These are phyloP conservation scores for Tribolium castaneum DNA, from an alignment of 1,140 invertebrate genomes.

Conservation along the genomic window DNA sequence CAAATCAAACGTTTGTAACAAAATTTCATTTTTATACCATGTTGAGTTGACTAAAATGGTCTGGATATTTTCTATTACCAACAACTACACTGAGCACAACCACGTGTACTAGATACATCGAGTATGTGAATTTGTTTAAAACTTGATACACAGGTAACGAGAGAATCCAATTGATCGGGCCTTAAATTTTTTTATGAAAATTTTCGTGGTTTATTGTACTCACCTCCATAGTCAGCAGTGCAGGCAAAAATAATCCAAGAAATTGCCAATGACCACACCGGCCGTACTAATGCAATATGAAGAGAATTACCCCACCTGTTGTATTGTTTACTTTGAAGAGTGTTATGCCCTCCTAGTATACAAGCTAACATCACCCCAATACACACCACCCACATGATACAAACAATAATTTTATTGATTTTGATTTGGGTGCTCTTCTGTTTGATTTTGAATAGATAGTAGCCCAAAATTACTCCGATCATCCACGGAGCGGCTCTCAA, in stretches of 20 bases:
- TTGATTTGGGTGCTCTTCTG: neutral
- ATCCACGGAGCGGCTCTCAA: constrained; percentile 68
- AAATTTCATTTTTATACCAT: constrained; percentile 31
- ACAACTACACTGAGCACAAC: constrained; percentile 47
- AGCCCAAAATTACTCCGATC: constrained; percentile 70
- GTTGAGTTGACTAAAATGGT: constrained; percentile 50
- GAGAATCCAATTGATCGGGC: constrained; percentile 47
- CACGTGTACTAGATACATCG: constrained; percentile 52
- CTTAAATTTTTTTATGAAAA: constrained; percentile 40
- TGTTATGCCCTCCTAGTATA: constrained; percentile 52
- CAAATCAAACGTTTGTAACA: too few species aligned
- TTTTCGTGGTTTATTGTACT: neutral
- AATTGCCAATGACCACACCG: constrained; percentile 71
- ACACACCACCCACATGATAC: constrained; percentile 18
- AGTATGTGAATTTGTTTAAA: constrained; percentile 51
- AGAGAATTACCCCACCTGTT: constrained; percentile 66
- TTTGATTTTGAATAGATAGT: constrained; percentile 53
- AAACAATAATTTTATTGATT: neutral
- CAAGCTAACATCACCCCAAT: constrained; percentile 37
- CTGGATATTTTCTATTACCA: constrained; percentile 45
- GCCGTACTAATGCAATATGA: constrained; percentile 72
- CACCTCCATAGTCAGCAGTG: constrained; percentile 73
- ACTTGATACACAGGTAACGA: constrained; percentile 51
- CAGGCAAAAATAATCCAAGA: constrained; percentile 79
- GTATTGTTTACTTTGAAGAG: constrained; percentile 56